These are phyloP conservation scores for Ostrea edulis DNA, from an alignment of 1,140 invertebrate genomes.

Conservation along the genomic window DNA sequence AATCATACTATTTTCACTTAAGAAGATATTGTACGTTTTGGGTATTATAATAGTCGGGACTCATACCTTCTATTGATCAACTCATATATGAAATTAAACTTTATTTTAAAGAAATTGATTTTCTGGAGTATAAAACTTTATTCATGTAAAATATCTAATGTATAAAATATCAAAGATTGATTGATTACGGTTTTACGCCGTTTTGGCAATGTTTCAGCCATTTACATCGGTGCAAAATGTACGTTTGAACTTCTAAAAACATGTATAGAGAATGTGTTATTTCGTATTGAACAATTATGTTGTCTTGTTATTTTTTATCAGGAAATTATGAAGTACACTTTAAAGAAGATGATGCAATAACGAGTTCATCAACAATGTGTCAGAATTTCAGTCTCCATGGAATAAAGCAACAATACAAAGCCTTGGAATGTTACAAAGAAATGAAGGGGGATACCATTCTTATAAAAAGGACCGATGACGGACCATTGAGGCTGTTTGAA, in stretches of 20 bases:
- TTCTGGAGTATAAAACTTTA: background rate
- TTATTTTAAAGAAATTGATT: background rate
- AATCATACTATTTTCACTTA: too few relatives aligned
- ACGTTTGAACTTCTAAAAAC: background rate
- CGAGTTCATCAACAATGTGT: background rate
- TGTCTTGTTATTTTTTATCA: background rate
- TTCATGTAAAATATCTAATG: background rate
- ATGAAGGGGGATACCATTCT: background rate
- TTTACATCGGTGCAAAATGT: background rate
- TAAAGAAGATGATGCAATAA: background rate
- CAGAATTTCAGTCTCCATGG: background rate
- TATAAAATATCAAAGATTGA: background rate
- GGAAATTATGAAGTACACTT: background rate
- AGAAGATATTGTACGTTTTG: too few relatives aligned
- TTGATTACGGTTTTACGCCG: too few relatives aligned
- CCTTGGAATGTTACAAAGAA: background rate
- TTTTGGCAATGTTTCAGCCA: too few relatives aligned
- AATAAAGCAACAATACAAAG: background rate
- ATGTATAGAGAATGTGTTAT: background rate
- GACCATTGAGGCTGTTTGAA: slow-evolving; percentile 5
- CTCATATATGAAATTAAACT: background rate
- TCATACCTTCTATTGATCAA: too few relatives aligned
- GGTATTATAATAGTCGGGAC: too few relatives aligned
- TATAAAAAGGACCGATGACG: background rate
- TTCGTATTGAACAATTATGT: background rate